Evolutionary conservation across 1,140 invertebrate species (phyloP).

Genomic region (Zaprionus tsacasi): DNA sequence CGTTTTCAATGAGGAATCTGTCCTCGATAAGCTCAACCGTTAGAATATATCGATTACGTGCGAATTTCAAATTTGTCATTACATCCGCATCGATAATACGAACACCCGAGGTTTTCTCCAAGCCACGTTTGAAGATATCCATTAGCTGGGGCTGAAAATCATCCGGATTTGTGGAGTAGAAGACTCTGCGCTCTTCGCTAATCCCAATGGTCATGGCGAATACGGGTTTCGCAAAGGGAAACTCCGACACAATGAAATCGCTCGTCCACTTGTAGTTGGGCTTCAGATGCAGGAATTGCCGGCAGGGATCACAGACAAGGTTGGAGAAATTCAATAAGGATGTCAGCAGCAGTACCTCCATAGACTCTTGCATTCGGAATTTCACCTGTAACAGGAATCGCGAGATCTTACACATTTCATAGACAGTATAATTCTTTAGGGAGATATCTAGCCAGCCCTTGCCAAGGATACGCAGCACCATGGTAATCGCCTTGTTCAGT

Average conservation of each 20-base stretch:
- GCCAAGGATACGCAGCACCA: constrained; percentile 62
- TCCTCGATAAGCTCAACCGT: constrained; percentile 81
- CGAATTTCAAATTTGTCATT: constrained; percentile 65
- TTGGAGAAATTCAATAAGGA: constrained; percentile 64
- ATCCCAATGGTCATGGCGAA: constrained; percentile 70
- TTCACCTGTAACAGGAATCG: constrained; percentile 71
- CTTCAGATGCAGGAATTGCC: constrained; percentile 53
- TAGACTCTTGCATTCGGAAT: constrained; percentile 81
- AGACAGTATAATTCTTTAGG: constrained; percentile 65
- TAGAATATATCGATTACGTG: constrained; percentile 66
- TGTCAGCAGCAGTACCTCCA: constrained; percentile 66
- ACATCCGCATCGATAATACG: constrained; percentile 61
- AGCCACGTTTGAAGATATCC: constrained; percentile 63
- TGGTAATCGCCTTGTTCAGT: constrained; percentile 56
- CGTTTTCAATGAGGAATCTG: constrained; percentile 47
- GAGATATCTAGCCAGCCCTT: constrained; percentile 79
- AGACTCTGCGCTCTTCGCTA: constrained; percentile 54
- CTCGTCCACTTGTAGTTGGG: constrained; percentile 63
- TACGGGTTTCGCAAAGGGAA: constrained; percentile 65
- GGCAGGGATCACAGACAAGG: constrained; percentile 72
- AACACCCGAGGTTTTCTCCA: constrained; percentile 70
- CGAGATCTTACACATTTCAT: constrained; percentile 74
- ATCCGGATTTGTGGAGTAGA: constrained; percentile 74
- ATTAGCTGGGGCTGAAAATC: constrained; percentile 68
- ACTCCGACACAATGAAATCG: constrained; percentile 71